Conservation (phyloP, 2,113 vertebrate genomes). For the Oryzias woworae region DNA sequence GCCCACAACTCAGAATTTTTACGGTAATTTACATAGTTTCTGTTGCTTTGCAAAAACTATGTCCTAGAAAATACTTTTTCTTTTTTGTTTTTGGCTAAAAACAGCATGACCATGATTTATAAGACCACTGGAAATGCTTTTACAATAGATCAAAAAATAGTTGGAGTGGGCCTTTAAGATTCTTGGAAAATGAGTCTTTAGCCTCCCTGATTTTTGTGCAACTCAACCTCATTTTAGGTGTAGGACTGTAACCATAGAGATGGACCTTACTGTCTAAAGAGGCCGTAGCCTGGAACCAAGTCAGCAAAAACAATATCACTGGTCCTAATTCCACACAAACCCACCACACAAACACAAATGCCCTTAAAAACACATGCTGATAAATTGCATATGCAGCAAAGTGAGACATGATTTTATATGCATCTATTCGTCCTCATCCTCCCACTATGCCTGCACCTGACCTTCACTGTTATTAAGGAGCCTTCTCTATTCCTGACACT, state of each 20-base stretch:
- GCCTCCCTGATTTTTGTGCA: not conserved
- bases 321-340: constrained; percentile 10
- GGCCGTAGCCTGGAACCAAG: constrained; percentile 33
- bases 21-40: too few species aligned
- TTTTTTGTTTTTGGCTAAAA: too few species aligned
- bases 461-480: constrained; percentile 70
- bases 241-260: constrained; percentile 34
- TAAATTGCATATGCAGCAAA: constrained; percentile 46
- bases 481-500: constrained; percentile 65
- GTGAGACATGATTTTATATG: constrained; percentile 26
- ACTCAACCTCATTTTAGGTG: constrained; percentile 19
- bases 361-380: constrained; percentile 31
- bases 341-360: constrained; percentile 18
- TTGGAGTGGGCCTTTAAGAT: not conserved
- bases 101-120: too few species aligned
- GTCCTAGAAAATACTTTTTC: too few species aligned
- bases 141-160: too few species aligned
- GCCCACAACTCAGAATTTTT: too few species aligned
- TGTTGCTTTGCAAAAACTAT: too few species aligned
- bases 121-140: too few species aligned
- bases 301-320: constrained; percentile 36
- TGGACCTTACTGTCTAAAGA: constrained; percentile 43
- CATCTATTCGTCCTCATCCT: constrained; percentile 46
- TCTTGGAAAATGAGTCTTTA: constrained; percentile 6
- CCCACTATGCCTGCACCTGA: constrained; percentile 58